phyloP scores from a whole-genome alignment of 1,140 invertebrate species.

The Pygmarrhopalites habei region DNA sequence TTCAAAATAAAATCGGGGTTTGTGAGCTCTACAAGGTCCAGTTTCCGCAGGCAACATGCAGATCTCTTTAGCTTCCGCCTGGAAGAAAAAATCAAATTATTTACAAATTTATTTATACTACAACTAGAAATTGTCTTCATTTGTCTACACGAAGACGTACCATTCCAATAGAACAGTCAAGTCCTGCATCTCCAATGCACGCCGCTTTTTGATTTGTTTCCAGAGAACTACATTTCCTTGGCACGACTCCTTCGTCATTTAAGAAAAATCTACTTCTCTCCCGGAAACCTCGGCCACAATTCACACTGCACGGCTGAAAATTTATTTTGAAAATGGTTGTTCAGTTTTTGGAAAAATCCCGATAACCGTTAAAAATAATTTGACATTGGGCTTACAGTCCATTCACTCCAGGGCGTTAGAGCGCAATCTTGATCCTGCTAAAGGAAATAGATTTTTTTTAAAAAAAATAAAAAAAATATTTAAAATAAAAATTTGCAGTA shows the following conservation, averaged over 20 bases:
- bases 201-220: slow-evolving; percentile 6
- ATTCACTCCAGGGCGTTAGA: slow-evolving; percentile 62
- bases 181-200: slow-evolving; percentile 40
- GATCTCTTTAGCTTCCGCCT: slow-evolving; percentile 51
- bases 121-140: too few relatives aligned
- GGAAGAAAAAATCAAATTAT: too few relatives aligned
- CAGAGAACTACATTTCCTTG: slow-evolving; percentile 42
- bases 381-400: too few relatives aligned
- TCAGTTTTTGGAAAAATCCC: too few relatives aligned
- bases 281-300: slow-evolving; percentile 61
- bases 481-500: too few relatives aligned
- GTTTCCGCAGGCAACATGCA: slow-evolving; percentile 63
- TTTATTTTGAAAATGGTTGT: too few relatives aligned
- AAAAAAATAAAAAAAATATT: too few relatives aligned
- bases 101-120: too few relatives aligned
- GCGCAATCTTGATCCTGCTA: slow-evolving; percentile 43
- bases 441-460: too few relatives aligned
- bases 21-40: slow-evolving; percentile 75
- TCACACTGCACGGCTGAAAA: slow-evolving; percentile 63
- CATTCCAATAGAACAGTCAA: slow-evolving; percentile 40
- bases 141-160: too few relatives aligned
- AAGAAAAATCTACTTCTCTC: slow-evolving; percentile 55
- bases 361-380: too few relatives aligned
- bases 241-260: slow-evolving; percentile 11
- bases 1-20: slow-evolving; percentile 64